Evolutionary conservation across 2,113 vertebrate species (phyloP).

Genomic region (Halichoerus grypus): DNA sequence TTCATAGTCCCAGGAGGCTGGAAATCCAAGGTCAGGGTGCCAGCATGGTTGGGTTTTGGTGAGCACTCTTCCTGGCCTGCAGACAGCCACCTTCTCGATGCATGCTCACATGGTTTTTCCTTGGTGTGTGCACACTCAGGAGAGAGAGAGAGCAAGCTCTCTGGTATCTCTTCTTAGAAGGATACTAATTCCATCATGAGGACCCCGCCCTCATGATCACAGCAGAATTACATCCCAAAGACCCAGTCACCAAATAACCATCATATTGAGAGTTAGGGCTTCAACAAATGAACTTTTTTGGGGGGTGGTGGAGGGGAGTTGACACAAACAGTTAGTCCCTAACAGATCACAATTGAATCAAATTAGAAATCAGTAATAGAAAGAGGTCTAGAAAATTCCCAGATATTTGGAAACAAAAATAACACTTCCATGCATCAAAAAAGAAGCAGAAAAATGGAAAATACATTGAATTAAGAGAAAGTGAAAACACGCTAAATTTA

Average conservation of each 20-base stretch:
- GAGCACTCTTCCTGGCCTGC: background rate
- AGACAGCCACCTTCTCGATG: background rate
- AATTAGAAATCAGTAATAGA: background rate
- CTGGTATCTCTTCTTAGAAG: background rate
- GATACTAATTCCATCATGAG: background rate
- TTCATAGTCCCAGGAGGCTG: background rate
- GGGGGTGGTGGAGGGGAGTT: accelerated
- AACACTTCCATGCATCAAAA: background rate
- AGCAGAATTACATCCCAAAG: background rate
- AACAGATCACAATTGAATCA: background rate
- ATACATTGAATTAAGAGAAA: background rate
- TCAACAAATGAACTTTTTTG: background rate
- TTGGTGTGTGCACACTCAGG: background rate
- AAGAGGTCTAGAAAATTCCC: background rate
- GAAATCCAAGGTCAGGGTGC: background rate
- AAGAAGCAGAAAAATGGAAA: background rate
- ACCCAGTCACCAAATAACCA: background rate
- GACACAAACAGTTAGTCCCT: background rate
- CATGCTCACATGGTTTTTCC: background rate
- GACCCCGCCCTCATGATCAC: background rate
- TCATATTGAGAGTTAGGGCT: background rate
- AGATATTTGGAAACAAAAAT: background rate
- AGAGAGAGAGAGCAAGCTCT: background rate
- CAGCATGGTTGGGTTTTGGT: background rate
- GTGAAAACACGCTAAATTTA: background rate